Conservation (phyloP, 2,113 vertebrate genomes). For the Ahaetulla prasina region DNA sequence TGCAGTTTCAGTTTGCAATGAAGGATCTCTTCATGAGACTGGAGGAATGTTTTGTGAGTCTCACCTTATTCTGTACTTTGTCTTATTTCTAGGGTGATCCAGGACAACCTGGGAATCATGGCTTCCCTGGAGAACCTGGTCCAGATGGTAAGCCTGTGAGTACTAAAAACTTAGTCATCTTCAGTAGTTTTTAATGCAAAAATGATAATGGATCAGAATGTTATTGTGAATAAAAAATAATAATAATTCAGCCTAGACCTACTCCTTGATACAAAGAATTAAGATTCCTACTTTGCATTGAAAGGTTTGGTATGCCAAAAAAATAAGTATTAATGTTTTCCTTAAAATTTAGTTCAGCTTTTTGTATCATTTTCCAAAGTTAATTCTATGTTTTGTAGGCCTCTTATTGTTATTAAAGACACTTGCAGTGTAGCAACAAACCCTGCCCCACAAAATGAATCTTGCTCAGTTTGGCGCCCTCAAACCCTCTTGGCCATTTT, state of each 20-base stretch:
- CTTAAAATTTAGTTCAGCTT: neutral
- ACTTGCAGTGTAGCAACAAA: neutral
- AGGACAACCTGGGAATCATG: slow-evolving; percentile 78
- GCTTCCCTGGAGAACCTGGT: slow-evolving; percentile 87
- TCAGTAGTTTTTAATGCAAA: slow-evolving; percentile 56
- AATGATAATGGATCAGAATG: neutral
- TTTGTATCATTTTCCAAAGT: neutral
- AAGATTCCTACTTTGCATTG: neutral
- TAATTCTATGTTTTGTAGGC: neutral
- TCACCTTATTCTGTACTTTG: neutral
- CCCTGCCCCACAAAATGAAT: neutral
- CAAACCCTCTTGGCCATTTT: neutral
- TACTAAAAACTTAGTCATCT: slow-evolving; percentile 89
- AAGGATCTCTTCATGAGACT: too few relatives aligned
- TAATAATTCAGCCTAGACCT: neutral
- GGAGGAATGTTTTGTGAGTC: neutral
- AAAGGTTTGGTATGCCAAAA: neutral
- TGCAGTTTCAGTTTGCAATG: neutral
- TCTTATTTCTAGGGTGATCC: slow-evolving; percentile 76
- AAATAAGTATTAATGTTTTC: neutral
- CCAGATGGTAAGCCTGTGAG: slow-evolving; percentile 99
- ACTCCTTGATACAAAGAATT: neutral
- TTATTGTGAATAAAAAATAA: neutral
- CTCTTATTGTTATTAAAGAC: neutral
- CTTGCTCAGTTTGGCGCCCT: neutral